Evolutionary conservation across 2,797 vertebrate genomes (phyloP).

Genomic region (Sebastes taczanowskii): DNA sequence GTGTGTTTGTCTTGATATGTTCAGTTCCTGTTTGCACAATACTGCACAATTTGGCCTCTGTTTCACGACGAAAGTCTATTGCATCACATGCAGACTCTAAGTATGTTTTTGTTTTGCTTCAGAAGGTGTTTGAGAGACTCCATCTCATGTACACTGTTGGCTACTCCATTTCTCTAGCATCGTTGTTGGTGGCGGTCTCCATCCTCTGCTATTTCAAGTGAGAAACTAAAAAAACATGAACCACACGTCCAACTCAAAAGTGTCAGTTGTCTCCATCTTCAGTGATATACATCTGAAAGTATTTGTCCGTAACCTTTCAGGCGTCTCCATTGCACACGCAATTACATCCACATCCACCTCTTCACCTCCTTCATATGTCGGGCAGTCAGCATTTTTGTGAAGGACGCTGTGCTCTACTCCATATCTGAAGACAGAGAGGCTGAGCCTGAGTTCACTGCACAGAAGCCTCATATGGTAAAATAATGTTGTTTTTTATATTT

Average conservation of each 20-base stretch:
- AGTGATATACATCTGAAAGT: background rate
- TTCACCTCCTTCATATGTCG: conserved; percentile 93
- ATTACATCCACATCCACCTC: conserved; percentile 94
- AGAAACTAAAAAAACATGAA: conserved; percentile 45
- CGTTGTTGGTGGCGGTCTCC: conserved; percentile 86
- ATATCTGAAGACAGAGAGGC: conserved; percentile 57
- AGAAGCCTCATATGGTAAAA: conserved; percentile 65
- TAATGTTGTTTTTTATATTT: background rate
- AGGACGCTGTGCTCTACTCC: conserved; percentile 88
- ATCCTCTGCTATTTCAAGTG: conserved; percentile 95
- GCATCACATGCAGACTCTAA: background rate
- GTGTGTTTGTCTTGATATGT: background rate
- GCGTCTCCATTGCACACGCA: conserved; percentile 92
- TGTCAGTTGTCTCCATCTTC: background rate
- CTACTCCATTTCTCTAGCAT: conserved; percentile 90
- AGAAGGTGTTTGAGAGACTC: conserved; percentile 91
- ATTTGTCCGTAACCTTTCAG: conserved; percentile 56
- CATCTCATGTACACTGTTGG: conserved; percentile 92
- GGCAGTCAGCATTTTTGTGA: conserved; percentile 91
- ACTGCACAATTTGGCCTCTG: background rate
- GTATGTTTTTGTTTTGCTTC: conserved; percentile 46
- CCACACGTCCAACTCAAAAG: background rate
- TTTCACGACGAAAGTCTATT: background rate
- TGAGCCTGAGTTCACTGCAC: conserved; percentile 44
- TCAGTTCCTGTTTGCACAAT: background rate